These are phyloP conservation scores for Bombus superbus DNA, from an alignment of 1,140 invertebrate genomes.

Conservation along the genomic window DNA sequence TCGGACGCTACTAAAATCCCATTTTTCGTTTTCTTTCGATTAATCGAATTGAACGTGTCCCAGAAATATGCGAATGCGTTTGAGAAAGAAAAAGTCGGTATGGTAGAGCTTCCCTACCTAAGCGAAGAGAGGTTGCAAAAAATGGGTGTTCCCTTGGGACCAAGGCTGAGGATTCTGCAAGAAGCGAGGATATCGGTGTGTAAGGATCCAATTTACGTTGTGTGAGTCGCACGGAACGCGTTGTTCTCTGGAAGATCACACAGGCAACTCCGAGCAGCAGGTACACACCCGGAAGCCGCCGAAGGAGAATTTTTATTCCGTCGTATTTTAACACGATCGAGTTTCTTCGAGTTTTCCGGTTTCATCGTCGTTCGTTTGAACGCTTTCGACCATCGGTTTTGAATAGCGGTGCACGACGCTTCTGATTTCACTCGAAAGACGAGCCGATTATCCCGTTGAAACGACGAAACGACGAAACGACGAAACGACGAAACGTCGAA, in stretches of 20 bases:
- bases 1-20: neutral
- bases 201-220: slow-evolving; percentile 82
- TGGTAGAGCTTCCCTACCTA: slow-evolving; percentile 95
- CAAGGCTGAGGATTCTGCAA: slow-evolving; percentile 93
- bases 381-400: neutral
- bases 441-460: no score
- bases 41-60: neutral
- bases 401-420: neutral
- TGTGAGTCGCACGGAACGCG: slow-evolving; percentile 57
- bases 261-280: neutral
- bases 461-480: no score
- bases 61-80: slow-evolving; percentile 95
- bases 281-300: neutral
- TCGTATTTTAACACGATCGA: neutral
- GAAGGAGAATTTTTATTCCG: neutral
- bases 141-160: slow-evolving; percentile 94
- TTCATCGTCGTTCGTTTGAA: neutral
- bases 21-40: neutral
- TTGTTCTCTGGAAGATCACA: neutral
- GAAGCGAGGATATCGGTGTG: slow-evolving; percentile 90
- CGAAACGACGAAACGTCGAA: neutral
- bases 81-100: slow-evolving; percentile 94
- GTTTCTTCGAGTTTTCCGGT: neutral
- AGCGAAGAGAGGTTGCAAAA: slow-evolving; percentile 94
- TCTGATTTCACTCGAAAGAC: no score